Evolutionary conservation across 2,888 invertebrate genomes (phyloP), one percentile per base, ranked within the genome.

Genomic region (Amaurobius ferox): DNA sequence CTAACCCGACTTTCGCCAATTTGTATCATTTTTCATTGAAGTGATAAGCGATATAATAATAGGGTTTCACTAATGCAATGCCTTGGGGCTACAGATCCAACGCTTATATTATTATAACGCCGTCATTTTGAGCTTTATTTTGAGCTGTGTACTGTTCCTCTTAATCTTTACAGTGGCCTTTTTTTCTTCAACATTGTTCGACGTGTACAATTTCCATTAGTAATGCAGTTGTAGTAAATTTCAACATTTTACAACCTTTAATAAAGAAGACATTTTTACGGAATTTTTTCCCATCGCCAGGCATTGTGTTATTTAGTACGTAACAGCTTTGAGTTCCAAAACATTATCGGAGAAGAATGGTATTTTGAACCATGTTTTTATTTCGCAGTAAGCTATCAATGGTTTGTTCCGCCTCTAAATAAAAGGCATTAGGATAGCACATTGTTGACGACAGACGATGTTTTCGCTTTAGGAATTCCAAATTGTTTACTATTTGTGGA

Each of bases 11-110:
- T 76, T 67, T 67, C 76, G 76, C 70, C 80, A 73, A 66, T 40
- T 79, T 74, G 74, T 80, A 80, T 80, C 80, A 80, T 80, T 80
- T 80, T 80, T 80, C 80, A 80, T 68, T 61, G 40, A 39, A 61
- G 55, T 80, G 80, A 80, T 80, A 80, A 73, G 73, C 68, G 80
- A 40, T 61, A 29, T 80, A 80, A 80, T 80, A 80, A 80, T 73
- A 80, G 80, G 67, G 73, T 68, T 80, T 73, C 67, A 68, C 80
- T 80, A 74, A 80, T 80, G 74, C 29, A 39, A 74, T 80, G 73
- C 74, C 74, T 74, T 35, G 23, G 40, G 68, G 80, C 73, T 74
- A 80, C 28, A 62, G 62, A 67, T 80, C 11, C 55, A 67, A 80
- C 74, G 80, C 80, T 74, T 74, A 67, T 72, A 39, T 55, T 66